Evolutionary conservation across 2,888 invertebrate genomes (phyloP), one percentile per base, ranked within the genome.

Genomic region (Zaprionus obscuricornis): DNA sequence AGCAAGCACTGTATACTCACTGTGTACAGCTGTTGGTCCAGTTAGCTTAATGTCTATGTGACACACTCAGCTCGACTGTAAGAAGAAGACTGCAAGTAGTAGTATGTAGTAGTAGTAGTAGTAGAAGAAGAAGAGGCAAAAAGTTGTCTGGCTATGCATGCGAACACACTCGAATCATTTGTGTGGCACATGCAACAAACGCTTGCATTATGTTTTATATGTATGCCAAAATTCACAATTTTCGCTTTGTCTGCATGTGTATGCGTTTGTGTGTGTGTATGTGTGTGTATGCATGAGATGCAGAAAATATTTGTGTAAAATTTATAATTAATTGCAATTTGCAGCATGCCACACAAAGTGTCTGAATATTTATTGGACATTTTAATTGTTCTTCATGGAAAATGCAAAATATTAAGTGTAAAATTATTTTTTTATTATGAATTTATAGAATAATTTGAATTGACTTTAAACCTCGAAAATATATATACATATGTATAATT

Each of bases 321-420:
- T 50, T 17, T 20, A 33, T 43, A 70, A 66, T 70, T 69, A 70
- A 70, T 70, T 69, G 58, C 51, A 56, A 65, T 46, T 50, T 42
- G 18, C n/a, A 10, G 16, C 8, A n/a, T 20, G 14, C n/a, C n/a
- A n/a, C n/a, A n/a, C n/a, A n/a, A n/a, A n/a, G n/a, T 46, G 26
- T 29, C 8, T 47, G 42, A 13, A 55, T 50, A 62, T 50, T 45
- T 58, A 42, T 59, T 50, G 13, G 22, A 10, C 16, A 51, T 54
- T 70, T 69, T 39, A 62, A 62, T 66, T 65, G 64, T 51, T 20
- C 4, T 13, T 18, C 34, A 26, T 22, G 29, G 18, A 13, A 13
- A 29, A 16, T 20, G 11, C 16, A 20, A 26, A 29, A 10, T 6
- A 3, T 3, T 29, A 3, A 29, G 2, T 13, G 13, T 3, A 31